These are phyloP conservation scores for Nestor notabilis DNA, from an alignment of 2,113 vertebrate genomes.

Conservation along the genomic window DNA sequence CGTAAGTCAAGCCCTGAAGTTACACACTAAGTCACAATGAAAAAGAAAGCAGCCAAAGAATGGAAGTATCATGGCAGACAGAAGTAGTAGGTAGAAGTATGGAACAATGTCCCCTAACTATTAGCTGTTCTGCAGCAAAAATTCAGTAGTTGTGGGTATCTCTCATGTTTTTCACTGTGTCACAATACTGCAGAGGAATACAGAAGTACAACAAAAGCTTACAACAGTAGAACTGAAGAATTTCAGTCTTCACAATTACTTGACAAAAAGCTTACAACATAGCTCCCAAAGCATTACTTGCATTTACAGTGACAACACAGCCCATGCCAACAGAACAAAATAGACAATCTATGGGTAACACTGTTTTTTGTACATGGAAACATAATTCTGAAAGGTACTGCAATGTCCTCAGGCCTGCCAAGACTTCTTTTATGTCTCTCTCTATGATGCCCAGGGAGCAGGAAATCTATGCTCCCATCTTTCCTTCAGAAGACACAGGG, in stretches of 20 bases:
- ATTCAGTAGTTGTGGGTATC: not conserved
- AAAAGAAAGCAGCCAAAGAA: not conserved
- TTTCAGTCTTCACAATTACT: not conserved
- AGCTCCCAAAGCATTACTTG: not conserved
- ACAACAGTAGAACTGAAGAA: not conserved
- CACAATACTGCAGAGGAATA: not conserved
- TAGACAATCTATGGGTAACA: rapidly evolving
- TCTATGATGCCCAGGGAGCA: not conserved
- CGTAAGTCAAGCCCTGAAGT: not conserved
- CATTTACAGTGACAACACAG: not conserved
- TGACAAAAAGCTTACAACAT: not conserved
- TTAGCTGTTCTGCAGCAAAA: not conserved
- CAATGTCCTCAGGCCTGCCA: not conserved
- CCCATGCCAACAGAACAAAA: not conserved
- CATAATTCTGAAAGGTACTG: not conserved
- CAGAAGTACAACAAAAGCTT: not conserved
- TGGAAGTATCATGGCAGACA: not conserved
- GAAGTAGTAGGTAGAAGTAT: not conserved
- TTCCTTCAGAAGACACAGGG: not conserved
- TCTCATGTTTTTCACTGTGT: not conserved
- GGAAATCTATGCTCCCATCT: not conserved
- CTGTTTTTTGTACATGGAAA: not conserved
- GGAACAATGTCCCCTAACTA: not conserved
- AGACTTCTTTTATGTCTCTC: not conserved
- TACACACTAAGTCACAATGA: not conserved